A percentile compares a stretch with the other conserved stretches of the same genome.
Conservation (phyloP, 2,797 vertebrate genomes). For the Melanogrammus aeglefinus region DNA sequence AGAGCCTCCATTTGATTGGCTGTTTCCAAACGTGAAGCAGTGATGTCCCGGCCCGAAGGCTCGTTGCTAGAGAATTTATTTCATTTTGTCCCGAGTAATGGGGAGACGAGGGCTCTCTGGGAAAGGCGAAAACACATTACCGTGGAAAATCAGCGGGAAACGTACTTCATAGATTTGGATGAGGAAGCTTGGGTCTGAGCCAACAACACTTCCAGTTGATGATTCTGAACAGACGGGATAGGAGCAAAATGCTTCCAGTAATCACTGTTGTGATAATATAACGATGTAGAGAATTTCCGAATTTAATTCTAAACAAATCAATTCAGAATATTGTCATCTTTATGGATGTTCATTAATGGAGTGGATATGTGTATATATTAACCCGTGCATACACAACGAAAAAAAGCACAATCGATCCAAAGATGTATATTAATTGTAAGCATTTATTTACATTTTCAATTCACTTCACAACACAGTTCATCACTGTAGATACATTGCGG, state of each 20-base stretch:
- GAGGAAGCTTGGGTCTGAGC: constrained; percentile 10
- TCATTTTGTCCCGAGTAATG: constrained; percentile 54
- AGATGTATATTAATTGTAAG: constrained; percentile 1
- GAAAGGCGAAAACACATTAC: constrained; percentile 46
- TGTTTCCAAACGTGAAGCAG: constrained; percentile 38
- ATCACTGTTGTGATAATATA: background rate
- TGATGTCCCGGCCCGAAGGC: constrained; percentile 36
- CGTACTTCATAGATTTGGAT: constrained; percentile 27
- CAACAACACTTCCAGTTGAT: background rate
- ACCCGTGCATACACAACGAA: background rate
- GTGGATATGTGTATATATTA: background rate
- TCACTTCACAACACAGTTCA: constrained; percentile 53
- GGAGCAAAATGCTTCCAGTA: background rate
- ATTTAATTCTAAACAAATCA: background rate
- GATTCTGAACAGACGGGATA: no score
- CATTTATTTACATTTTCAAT: constrained; percentile 55
- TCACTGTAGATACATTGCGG: constrained; percentile 37
- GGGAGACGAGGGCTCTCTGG: constrained; percentile 50
- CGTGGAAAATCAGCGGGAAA: constrained; percentile 38
- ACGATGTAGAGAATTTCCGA: background rate
- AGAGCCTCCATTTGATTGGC: constrained; percentile 52
- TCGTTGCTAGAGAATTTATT: constrained; percentile 54
- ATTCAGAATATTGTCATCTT: background rate
- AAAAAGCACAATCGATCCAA: background rate
- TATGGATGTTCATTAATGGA: background rate